These are phyloP conservation scores for Lordiphosa collinella DNA, from an alignment of 1,140 invertebrate species.

Conservation along the genomic window DNA sequence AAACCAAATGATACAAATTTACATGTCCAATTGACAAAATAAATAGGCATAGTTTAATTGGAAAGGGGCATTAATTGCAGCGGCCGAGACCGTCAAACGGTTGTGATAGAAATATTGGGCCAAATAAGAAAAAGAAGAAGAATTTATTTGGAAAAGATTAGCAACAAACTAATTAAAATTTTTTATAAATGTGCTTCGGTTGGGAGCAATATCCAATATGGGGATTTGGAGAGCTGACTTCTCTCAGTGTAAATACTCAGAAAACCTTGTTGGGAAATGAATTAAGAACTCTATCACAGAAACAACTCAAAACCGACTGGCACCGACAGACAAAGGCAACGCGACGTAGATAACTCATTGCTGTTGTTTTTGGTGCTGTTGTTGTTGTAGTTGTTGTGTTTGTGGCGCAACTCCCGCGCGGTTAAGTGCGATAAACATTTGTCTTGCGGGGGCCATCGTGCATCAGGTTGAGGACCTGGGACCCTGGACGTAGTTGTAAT, in stretches of 20 bases:
- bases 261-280: constrained; percentile 7
- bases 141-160: too few species aligned
- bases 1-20: too few species aligned
- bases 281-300: constrained; percentile 21
- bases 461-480: constrained; percentile 34
- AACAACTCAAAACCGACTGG: constrained; percentile 8
- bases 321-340: constrained; percentile 4
- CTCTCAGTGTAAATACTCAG: constrained; percentile 2
- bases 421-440: constrained; percentile 43
- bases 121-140: too few species aligned
- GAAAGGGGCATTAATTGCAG: too few species aligned
- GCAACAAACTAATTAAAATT: too few species aligned
- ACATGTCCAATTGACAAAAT: too few species aligned
- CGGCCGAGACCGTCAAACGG: too few species aligned
- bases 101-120: too few species aligned
- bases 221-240: background rate
- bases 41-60: too few species aligned
- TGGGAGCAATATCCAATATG: background rate
- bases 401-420: constrained; percentile 27
- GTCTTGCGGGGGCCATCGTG: constrained; percentile 26
- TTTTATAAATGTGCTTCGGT: too few species aligned
- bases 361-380: constrained; percentile 5
- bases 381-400: constrained; percentile 12
- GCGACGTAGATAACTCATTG: constrained; percentile 7
- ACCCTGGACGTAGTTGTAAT: constrained; percentile 21